These are phyloP conservation scores for Gymnosoma rotundatum DNA, from an alignment of 2,888 invertebrate genomes.

Conservation along the genomic window DNA sequence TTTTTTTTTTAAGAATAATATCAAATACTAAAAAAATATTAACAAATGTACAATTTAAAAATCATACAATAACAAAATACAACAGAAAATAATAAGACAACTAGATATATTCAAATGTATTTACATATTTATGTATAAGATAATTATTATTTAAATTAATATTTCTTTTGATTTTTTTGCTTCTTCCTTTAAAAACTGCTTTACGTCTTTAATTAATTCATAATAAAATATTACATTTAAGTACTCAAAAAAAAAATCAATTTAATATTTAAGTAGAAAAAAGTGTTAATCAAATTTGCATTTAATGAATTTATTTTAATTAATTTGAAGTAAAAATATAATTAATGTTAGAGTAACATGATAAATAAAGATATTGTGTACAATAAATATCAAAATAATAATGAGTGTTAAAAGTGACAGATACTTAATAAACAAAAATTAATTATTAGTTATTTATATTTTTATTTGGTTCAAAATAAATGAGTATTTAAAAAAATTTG, in stretches of 20 bases:
- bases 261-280: conserved; percentile 19
- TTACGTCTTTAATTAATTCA: conserved; percentile 27
- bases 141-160: background rate
- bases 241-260: conserved; percentile 10
- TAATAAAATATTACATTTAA: background rate
- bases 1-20: background rate
- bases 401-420: background rate
- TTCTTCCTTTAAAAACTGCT: conserved; percentile 3
- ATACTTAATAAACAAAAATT: background rate
- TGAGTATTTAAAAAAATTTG: too few relatives aligned
- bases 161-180: background rate
- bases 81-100: background rate
- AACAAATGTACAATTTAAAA: conserved; percentile 56
- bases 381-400: background rate
- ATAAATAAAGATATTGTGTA: background rate
- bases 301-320: conserved; percentile 59
- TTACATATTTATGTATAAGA: conserved; percentile 4
- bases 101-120: conserved; percentile 13
- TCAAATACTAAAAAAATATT: background rate
- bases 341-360: conserved; percentile 3
- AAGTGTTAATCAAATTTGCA: conserved; percentile 68
- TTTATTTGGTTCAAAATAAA: too few relatives aligned
- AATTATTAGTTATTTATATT: background rate
- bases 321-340: conserved; percentile 14
- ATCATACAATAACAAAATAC: conserved; percentile 46